Percentiles rank a stretch among this genome's conserved stretches.
Conservation (phyloP, 1,140 invertebrate species). For the Hydropsyche tenuis region DNA sequence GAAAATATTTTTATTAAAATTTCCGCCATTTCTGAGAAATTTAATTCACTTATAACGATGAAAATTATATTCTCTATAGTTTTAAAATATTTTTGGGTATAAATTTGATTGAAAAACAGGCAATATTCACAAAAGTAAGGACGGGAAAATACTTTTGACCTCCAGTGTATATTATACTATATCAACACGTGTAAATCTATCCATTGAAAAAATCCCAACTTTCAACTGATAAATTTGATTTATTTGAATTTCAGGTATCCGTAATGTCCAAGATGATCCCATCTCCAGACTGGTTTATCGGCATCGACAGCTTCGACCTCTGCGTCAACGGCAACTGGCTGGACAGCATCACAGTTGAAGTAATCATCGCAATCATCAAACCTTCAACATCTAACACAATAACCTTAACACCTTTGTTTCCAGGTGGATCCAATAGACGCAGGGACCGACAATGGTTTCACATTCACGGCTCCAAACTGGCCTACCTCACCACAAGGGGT, state of each 20-base stretch:
- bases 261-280: slow-evolving; percentile 88
- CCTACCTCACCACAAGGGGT: slow-evolving; percentile 88
- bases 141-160: too few relatives aligned
- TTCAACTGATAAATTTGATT: too few relatives aligned
- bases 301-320: slow-evolving; percentile 88
- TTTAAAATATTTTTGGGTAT: too few relatives aligned
- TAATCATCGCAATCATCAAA: slow-evolving; percentile 58
- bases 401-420: slow-evolving; percentile 22
- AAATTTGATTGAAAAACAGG: too few relatives aligned
- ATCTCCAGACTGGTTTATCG: slow-evolving; percentile 98
- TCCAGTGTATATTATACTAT: too few relatives aligned
- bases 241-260: slow-evolving; percentile 69
- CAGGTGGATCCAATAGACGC: slow-evolving; percentile 94
- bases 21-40: too few relatives aligned
- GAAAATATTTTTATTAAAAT: too few relatives aligned
- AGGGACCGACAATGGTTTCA: slow-evolving; percentile 96
- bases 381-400: neutral
- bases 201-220: too few relatives aligned
- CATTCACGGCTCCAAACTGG: slow-evolving; percentile 95
- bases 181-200: too few relatives aligned
- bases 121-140: too few relatives aligned
- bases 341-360: slow-evolving; percentile 90
- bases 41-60: too few relatives aligned
- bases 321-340: slow-evolving; percentile 96
- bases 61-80: too few relatives aligned